Evolutionary conservation across 2,797 vertebrate species (phyloP), one percentile per base, ranked within the genome.

Genomic region (Gallinago stenura): DNA sequence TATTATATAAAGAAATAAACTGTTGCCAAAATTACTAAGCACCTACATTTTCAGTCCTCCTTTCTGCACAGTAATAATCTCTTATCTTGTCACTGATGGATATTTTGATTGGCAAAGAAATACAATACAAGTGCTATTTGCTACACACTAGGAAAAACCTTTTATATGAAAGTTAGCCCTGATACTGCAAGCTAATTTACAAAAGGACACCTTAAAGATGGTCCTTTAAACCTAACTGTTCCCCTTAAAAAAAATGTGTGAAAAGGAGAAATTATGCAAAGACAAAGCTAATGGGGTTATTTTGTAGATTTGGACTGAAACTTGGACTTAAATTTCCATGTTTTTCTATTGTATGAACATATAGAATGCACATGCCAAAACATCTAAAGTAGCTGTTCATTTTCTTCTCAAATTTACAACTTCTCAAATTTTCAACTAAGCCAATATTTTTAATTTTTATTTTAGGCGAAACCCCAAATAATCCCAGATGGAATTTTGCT

Each of bases 91-190:
- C 56, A 24, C 25, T 71, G 45, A 41, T 91, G 71, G 35, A 35
- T 81, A 57, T 93, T 97, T 95, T 93, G 62, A 68, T 62, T 89
- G 10, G 6, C 26, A 75, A 68, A 39, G 12, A 43, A 81, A 91
- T 56, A 43, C 25, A 80, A 87, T 80, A 83, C 24, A 89, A 54
- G 6, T 62, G 11, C 14, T 0, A 1, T 84, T 95, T 94, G 31
- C 28, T 71, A 9, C 28, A 50, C 10, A 51, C 9, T 25, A 70
- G 39, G 22, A 76, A 62, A 78, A 84, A 8, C 0, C 2, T 56
- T 69, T 26, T 79, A 10, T 70, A 45, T 76, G 46, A 72, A 87
- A 83, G 22, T 56, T 22, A 68, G 8, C 17, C 12, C 24, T 31
- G 16, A 50, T 51, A 54, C 25, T 73, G 17, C 28, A 89, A 83